Conservation (phyloP, 2,113 vertebrate species). For the Tyto alba region DNA sequence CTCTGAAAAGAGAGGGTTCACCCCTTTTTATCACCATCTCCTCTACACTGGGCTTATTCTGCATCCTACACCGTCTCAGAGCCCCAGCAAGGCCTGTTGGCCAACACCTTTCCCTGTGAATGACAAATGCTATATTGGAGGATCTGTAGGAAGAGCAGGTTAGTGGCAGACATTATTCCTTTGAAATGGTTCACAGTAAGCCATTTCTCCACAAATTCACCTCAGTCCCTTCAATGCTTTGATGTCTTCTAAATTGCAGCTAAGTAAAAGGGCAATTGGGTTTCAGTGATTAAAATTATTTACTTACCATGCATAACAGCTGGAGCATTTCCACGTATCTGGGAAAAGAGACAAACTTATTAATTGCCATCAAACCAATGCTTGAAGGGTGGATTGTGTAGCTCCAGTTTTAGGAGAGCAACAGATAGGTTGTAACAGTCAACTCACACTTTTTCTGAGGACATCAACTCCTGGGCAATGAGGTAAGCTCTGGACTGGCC, state of each 20-base stretch:
- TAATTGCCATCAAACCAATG: background rate
- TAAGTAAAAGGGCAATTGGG: constrained; percentile 21
- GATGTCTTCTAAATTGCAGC: constrained; percentile 2
- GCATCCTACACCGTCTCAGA: background rate
- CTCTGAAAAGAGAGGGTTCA: background rate
- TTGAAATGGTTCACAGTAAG: background rate
- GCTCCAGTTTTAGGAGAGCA: background rate
- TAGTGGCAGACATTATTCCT: background rate
- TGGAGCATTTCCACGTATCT: constrained; percentile 87
- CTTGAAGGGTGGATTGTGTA: background rate
- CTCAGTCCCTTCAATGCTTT: background rate
- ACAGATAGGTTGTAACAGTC: background rate
- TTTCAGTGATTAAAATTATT: constrained; percentile 29
- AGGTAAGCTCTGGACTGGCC: constrained; percentile 83
- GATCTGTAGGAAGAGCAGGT: background rate
- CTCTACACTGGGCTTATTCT: background rate
- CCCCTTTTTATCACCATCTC: background rate
- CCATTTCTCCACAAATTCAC: background rate
- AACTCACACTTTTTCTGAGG: constrained; percentile 89
- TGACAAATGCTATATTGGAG: background rate
- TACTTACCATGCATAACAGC: constrained; percentile 79
- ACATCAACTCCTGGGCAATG: constrained; percentile 83
- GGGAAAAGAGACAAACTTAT: constrained; percentile 60
- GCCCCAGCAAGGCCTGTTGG: background rate
- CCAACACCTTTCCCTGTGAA: background rate